phyloP scores from a whole-genome alignment of 2,113 vertebrate genomes.

The Bubo scandiacus region DNA sequence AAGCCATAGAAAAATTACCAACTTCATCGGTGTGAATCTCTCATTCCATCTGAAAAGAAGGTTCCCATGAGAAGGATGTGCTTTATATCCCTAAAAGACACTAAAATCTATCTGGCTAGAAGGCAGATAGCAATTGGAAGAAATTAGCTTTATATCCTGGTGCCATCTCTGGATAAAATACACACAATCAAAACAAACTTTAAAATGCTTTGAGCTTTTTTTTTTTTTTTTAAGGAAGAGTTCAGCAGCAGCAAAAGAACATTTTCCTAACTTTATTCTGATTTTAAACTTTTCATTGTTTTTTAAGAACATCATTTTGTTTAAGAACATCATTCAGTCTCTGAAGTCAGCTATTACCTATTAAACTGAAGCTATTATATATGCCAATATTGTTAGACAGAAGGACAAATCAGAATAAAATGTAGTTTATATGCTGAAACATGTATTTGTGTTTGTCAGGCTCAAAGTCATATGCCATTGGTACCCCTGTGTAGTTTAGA shows the following conservation, averaged over 20 bases:
- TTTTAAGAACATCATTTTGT: neutral
- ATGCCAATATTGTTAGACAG: neutral
- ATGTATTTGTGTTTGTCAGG: neutral
- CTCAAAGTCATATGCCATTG: neutral
- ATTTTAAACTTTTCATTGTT: neutral
- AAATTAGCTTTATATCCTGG: slow-evolving; percentile 32
- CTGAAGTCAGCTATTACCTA: neutral
- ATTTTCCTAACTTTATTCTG: neutral
- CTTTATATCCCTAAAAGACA: slow-evolving; percentile 17
- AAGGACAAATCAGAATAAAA: neutral
- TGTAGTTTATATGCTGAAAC: neutral
- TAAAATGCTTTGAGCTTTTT: neutral
- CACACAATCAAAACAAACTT: neutral
- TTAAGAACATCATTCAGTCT: neutral
- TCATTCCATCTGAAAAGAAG: neutral
- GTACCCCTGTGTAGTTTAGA: neutral
- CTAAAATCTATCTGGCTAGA: neutral
- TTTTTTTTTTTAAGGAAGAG: neutral
- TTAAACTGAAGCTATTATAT: neutral
- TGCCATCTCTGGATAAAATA: slow-evolving; percentile 8
- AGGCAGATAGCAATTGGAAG: slow-evolving; percentile 23
- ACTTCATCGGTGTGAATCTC: neutral
- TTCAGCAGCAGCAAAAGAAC: neutral
- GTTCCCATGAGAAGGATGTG: neutral
- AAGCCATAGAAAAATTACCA: neutral